These are phyloP conservation scores for Hippoglossus stenolepis DNA, from an alignment of 2,113 vertebrate species.

Conservation along the genomic window DNA sequence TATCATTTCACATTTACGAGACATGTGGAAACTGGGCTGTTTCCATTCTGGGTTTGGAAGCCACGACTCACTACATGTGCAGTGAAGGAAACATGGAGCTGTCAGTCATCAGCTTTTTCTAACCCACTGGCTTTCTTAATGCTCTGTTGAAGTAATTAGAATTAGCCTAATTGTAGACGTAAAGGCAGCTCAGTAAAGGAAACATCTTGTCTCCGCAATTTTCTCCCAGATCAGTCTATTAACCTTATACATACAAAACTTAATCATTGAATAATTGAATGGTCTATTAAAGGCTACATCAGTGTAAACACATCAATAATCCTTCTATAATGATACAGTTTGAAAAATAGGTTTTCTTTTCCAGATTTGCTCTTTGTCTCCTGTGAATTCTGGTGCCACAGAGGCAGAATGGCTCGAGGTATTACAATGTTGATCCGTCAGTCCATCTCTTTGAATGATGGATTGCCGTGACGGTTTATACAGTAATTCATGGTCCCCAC, in stretches of 20 bases:
- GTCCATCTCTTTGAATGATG: no score
- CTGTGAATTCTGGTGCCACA: no score
- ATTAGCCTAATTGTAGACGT: neutral
- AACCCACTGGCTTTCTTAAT: constrained; percentile 1
- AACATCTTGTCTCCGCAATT: constrained; percentile 2
- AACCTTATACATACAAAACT: neutral
- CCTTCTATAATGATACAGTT: neutral
- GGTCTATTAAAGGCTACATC: neutral
- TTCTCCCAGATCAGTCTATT: neutral
- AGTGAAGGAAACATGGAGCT: constrained; percentile 6
- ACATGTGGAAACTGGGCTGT: constrained; percentile 2
- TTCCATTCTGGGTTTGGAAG: constrained; percentile 25
- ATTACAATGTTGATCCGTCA: no score
- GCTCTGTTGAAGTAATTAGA: neutral
- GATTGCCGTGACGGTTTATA: no score
- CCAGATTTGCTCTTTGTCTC: no score
- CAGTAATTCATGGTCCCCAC: no score
- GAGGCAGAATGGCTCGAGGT: no score
- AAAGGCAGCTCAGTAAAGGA: neutral
- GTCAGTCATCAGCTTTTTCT: constrained; percentile 2
- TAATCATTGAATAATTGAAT: neutral
- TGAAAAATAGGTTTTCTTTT: no score
- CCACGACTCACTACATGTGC: neutral
- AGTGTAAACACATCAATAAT: neutral
- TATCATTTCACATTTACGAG: constrained; percentile 25